Conservation (phyloP, 2,113 vertebrate genomes). For the Melanerpes formicivorus region DNA sequence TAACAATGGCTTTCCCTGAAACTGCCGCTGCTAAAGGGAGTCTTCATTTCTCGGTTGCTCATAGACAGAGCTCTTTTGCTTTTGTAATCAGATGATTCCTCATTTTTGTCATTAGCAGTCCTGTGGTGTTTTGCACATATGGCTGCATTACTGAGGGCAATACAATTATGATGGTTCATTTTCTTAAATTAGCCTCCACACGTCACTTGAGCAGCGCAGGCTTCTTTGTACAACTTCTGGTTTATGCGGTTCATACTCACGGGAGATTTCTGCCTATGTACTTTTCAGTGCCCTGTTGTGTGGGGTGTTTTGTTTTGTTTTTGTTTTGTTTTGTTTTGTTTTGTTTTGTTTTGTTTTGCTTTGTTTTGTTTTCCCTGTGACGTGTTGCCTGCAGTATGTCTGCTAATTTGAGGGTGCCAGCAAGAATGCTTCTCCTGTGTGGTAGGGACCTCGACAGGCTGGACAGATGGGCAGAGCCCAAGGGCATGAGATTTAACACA, state of each 20-base stretch:
- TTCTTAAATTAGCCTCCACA: neutral
- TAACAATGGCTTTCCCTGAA: neutral
- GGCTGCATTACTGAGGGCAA: neutral
- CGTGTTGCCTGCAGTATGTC: fast-evolving
- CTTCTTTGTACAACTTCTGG: neutral
- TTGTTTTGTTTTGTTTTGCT: fast-evolving
- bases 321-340: neutral
- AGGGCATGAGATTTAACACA: too few relatives aligned
- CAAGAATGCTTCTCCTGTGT: too few relatives aligned
- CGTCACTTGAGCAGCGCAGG: neutral
- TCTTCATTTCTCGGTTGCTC: neutral
- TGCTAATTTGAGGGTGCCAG: too few relatives aligned
- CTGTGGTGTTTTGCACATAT: neutral
- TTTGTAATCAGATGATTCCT: neutral
- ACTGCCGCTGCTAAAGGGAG: neutral
- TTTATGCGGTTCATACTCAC: neutral
- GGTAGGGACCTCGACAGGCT: too few relatives aligned
- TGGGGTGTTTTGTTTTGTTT: too few relatives aligned
- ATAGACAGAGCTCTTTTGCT: neutral
- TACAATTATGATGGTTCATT: neutral
- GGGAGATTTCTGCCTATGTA: neutral
- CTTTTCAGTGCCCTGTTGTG: neutral
- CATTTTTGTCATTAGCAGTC: neutral
- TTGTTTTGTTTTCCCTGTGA: neutral
- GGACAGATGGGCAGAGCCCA: too few relatives aligned